Base-by-base conservation (phyloP, 2,113 vertebrate species). In the Sylvietta virens region DNA sequence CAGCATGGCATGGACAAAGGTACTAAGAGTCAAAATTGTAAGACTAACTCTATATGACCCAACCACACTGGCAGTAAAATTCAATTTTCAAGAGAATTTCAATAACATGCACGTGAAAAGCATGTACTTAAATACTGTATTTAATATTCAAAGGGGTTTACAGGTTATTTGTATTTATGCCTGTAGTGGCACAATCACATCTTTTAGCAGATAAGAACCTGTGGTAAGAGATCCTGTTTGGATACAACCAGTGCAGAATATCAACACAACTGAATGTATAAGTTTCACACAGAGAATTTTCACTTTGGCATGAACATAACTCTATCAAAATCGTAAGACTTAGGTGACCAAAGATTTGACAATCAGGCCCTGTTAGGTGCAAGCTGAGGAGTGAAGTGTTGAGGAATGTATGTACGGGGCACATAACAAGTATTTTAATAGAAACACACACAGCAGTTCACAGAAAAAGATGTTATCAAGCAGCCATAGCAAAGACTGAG, bases 221-320 rank as follows among this genome's bases (percentile, higher is more conserved):
- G 44, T 1, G 3, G 28, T 10, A 78, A 65, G 33, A 83, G 3
- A 51, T 33, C 5, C 6, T 60, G 3, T 15, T 67, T 74, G 35
- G 53, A 47, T 39, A 47, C 3, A 45, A 14, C 0, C 2, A 85
- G 33, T 4, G 4, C 33, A 65, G 44, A 61, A 13, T 15, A 78
- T 28, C 12, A 60, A 40, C 23, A 56, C 8, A 86, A 67, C 10
- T n/a, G 3, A n/a, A 61, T 3, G 9, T 6, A 0, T 27, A 66
- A 40, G 21, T 67, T 62, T 74, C 70, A 79, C 12, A 30, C 5
- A 39, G 13, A 13, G 15, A 76, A 72, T 64, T 69, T 76, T 64
- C 48, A 82, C 16, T 44, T 42, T 47, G 20, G 19, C 26, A 62
- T 15, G 9, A 66, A 58, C 50, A 56, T 7, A 40, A 58, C 30